Evolutionary conservation across 2,888 invertebrate species (phyloP).

Genomic region (Drosophila picticornis): DNA sequence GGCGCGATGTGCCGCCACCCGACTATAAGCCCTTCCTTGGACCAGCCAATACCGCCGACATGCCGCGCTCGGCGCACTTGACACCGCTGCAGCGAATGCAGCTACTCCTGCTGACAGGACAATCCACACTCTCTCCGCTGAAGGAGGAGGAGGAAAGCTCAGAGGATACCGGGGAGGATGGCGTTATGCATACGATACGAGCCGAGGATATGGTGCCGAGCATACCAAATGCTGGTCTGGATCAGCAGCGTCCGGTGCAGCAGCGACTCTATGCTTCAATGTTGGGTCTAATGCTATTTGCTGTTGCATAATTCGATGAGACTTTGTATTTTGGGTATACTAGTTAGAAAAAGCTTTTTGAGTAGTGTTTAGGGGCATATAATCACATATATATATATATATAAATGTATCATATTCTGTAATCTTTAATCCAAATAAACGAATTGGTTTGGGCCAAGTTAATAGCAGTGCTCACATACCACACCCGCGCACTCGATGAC

Average conservation of each 20-base stretch:
- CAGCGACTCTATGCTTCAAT: slow-evolving; percentile 37
- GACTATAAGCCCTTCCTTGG: slow-evolving; percentile 68
- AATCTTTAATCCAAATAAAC: slow-evolving; percentile 71
- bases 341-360: slow-evolving; percentile 67
- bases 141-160: neutral
- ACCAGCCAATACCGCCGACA: slow-evolving; percentile 23
- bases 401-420: slow-evolving; percentile 40
- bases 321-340: slow-evolving; percentile 2
- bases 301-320: slow-evolving; percentile 39
- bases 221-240: slow-evolving; percentile 35
- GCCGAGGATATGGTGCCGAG: slow-evolving; percentile 54
- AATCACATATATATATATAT: slow-evolving; percentile 34
- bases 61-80: neutral
- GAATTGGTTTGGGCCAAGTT: slow-evolving; percentile 54
- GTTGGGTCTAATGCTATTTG: slow-evolving; percentile 54
- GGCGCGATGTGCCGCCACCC: slow-evolving; percentile 54
- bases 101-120: slow-evolving; percentile 51
- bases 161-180: slow-evolving; percentile 2
- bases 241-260: slow-evolving; percentile 19
- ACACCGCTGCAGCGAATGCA: slow-evolving; percentile 63
- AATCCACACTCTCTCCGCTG: slow-evolving; percentile 20
- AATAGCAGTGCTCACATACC: slow-evolving; percentile 18
- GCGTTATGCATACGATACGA: slow-evolving; percentile 12
- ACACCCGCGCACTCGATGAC: slow-evolving; percentile 40
- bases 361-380: slow-evolving; percentile 53